Base-by-base conservation (phyloP, 2,113 vertebrate genomes). In the Solenodon paradoxus region DNA sequence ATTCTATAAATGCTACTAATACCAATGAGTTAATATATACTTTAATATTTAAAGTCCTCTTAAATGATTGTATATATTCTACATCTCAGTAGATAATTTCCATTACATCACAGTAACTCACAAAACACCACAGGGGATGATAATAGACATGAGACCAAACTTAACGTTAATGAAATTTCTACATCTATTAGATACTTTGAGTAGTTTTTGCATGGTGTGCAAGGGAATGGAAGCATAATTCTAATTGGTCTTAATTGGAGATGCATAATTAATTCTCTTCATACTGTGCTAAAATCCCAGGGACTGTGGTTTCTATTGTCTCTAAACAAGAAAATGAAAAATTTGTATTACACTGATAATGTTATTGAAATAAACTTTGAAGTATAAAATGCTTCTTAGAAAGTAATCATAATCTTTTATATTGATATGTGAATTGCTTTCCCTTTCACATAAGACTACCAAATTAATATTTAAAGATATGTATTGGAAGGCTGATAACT, bases 251-350 rank as follows among this genome's bases (percentile, higher is more conserved):
- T 79, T 97, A 95, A 95, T 92, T 87, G 74, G 59, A 83, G 55
- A 92, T 86, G 69, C 64, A 92, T 92, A 95, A 93, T 79, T 96
- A 95, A 95, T 94, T 97, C 20, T 72, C 24, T 92, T 96, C 42
- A 94, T 74, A 94, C 51, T 92, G 88, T n/a, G 80, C 69, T 94
- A 79, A 93, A 92, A 57, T 68, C 9, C 2, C 13, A 68, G 19
- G 55, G n/a, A 88, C 38, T 84, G 15, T 84, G 95, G 4, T 88
- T 87, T 79, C 51, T 88, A 12, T 42, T 90, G 11, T 17, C 30
- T 85, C 20, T 63, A 61, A 78, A 74, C 49, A 71, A 42, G 64
- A 94, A 55, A 42, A 40, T 53, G n/a, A 47, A 28, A 71, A 86
- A 83, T 66, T 4, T 47, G 10, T 53, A 16, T 42, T 82, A 66